Conservation (phyloP, 2,797 vertebrate genomes). For the Acestrorhynchus altus region DNA sequence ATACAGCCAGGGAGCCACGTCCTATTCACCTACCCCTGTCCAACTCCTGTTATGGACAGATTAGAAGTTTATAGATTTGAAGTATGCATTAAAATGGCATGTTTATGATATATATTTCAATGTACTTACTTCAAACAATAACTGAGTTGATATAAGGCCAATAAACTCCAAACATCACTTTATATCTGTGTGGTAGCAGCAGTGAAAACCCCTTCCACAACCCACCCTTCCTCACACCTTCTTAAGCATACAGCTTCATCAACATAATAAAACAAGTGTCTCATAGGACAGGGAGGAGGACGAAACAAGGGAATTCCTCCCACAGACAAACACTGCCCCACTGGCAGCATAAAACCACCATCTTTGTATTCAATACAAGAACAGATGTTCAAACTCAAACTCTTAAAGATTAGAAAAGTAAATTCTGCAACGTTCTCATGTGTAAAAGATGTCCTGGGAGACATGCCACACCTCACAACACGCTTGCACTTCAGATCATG, state of each 20-base stretch:
- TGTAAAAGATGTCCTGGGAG: background rate
- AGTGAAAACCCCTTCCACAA: slow-evolving; percentile 10
- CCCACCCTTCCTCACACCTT: slow-evolving; percentile 31
- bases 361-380: slow-evolving; percentile 31
- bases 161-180: background rate
- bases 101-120: background rate
- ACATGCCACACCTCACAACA: slow-evolving; percentile 10
- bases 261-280: slow-evolving; percentile 59
- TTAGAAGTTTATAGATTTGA: too few relatives aligned
- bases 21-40: slow-evolving; percentile 22
- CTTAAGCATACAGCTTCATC: slow-evolving; percentile 51
- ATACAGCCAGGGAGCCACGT: background rate
- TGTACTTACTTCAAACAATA: background rate
- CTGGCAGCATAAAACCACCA: slow-evolving; percentile 1
- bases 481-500: background rate
- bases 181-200: background rate
- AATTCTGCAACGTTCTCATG: background rate
- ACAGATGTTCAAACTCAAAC: slow-evolving; percentile 26
- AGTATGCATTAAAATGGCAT: too few relatives aligned
- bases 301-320: slow-evolving; percentile 44
- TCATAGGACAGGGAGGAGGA: slow-evolving; percentile 51
- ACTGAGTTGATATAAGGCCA: background rate
- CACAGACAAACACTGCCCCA: slow-evolving; percentile 15
- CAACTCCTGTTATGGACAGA: background rate
- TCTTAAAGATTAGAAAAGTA: background rate